A percentile compares a stretch with the other conserved stretches of the same genome.
These are phyloP conservation scores for Phylloscopus trochilus DNA, from an alignment of 2,113 vertebrate genomes.

Conservation along the genomic window DNA sequence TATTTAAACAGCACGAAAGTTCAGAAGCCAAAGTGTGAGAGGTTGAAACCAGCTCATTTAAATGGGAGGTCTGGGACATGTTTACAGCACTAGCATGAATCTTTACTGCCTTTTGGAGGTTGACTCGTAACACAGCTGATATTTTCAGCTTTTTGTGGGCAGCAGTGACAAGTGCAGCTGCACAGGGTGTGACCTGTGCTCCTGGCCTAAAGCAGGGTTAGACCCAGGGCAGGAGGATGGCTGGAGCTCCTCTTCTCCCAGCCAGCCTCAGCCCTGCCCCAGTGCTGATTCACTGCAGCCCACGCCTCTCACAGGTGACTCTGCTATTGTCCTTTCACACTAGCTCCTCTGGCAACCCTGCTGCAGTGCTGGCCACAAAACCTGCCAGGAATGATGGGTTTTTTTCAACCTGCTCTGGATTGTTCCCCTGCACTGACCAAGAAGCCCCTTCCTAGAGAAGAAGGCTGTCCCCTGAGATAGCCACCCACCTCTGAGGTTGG, in stretches of 20 bases:
- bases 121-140: not conserved
- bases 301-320: accelerated
- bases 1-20: not conserved
- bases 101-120: not conserved
- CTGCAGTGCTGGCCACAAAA: not conserved
- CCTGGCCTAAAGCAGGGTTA: accelerated
- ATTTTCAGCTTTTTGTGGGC: not conserved
- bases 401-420: not conserved
- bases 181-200: accelerated
- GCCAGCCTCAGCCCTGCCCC: not conserved
- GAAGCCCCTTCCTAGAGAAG: accelerated
- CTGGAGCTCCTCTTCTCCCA: not conserved
- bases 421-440: not conserved
- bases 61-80: not conserved
- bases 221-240: accelerated
- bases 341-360: not conserved
- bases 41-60: not conserved
- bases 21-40: not conserved
- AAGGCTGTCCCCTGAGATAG: not conserved
- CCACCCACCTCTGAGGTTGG: not conserved
- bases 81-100: not conserved
- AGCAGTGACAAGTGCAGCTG: not conserved
- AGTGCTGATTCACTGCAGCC: accelerated
- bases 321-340: not conserved
- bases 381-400: too few relatives aligned